These are phyloP conservation scores for Poeciliopsis presidionis DNA, from an alignment of 2,797 vertebrate species.

Conservation along the genomic window DNA sequence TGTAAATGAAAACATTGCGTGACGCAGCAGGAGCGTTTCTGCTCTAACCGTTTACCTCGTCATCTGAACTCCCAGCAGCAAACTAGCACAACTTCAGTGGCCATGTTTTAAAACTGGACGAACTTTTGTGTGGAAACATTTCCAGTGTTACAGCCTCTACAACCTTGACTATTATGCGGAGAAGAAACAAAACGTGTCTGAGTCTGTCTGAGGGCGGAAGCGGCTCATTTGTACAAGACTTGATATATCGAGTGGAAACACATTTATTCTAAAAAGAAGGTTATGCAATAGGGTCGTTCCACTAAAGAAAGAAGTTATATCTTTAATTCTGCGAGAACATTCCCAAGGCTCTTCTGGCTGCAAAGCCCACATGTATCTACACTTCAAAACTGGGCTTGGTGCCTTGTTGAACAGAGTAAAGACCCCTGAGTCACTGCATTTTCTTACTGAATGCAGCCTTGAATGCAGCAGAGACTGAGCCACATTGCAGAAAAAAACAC, in stretches of 20 bases:
- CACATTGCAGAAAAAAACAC: slow-evolving; percentile 27
- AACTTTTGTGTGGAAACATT: not conserved
- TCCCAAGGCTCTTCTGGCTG: slow-evolving; percentile 45
- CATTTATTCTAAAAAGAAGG: slow-evolving; percentile 39
- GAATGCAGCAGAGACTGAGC: slow-evolving; percentile 37
- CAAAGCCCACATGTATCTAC: slow-evolving; percentile 55
- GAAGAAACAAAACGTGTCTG: not conserved
- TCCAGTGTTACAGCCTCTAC: not conserved
- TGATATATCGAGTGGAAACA: slow-evolving; percentile 25
- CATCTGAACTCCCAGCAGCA: not conserved
- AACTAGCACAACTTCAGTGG: not conserved
- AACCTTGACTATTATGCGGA: not conserved
- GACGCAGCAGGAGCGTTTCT: not conserved
- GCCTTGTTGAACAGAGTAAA: slow-evolving; percentile 56
- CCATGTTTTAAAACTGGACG: not conserved
- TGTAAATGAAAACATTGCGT: not conserved
- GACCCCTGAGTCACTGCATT: slow-evolving; percentile 57
- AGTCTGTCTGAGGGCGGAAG: not conserved
- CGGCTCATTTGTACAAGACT: not conserved
- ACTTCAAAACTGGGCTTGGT: slow-evolving; percentile 47
- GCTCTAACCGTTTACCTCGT: not conserved
- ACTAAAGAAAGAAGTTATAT: slow-evolving; percentile 13
- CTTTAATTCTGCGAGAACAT: slow-evolving; percentile 19
- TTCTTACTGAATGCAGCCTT: slow-evolving; percentile 37
- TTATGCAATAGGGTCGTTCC: slow-evolving; percentile 36